These are phyloP conservation scores for Drosophila suzukii DNA, from an alignment of 1,140 invertebrate genomes.

Conservation along the genomic window DNA sequence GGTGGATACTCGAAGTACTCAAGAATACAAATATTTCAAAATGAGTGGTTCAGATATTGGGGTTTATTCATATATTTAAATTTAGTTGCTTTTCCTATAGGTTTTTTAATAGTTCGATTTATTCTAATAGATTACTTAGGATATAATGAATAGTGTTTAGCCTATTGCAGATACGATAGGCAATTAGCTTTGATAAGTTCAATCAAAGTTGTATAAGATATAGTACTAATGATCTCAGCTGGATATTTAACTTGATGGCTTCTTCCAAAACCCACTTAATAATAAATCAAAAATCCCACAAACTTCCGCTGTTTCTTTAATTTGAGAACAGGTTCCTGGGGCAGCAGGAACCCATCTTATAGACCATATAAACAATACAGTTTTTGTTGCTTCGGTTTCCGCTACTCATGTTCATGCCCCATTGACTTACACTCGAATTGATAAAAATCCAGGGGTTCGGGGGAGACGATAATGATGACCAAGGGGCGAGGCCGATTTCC, in stretches of 20 bases:
- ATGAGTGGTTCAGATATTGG: too few species aligned
- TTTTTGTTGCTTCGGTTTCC: conserved; percentile 27
- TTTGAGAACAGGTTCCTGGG: conserved; percentile 32
- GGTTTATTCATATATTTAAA: background rate
- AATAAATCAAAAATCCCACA: conserved; percentile 1
- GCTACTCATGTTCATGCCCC: conserved; percentile 38
- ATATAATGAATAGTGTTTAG: background rate
- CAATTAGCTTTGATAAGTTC: background rate
- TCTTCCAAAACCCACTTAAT: background rate
- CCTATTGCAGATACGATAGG: background rate
- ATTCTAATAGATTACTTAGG: background rate
- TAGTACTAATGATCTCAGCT: background rate
- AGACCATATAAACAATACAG: conserved; percentile 13
- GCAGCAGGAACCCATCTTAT: conserved; percentile 20
- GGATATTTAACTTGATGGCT: background rate
- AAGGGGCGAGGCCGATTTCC: background rate
- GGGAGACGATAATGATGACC: background rate
- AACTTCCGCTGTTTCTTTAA: background rate
- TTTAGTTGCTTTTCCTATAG: too few species aligned
- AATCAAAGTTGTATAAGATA: background rate
- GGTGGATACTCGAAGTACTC: too few species aligned
- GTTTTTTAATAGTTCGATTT: background rate
- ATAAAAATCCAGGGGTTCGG: conserved; percentile 4
- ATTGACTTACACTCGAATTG: conserved; percentile 27
- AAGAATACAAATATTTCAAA: too few species aligned